phyloP scores from a whole-genome alignment of 2,113 vertebrate species.

The Circaetus gallicus region DNA sequence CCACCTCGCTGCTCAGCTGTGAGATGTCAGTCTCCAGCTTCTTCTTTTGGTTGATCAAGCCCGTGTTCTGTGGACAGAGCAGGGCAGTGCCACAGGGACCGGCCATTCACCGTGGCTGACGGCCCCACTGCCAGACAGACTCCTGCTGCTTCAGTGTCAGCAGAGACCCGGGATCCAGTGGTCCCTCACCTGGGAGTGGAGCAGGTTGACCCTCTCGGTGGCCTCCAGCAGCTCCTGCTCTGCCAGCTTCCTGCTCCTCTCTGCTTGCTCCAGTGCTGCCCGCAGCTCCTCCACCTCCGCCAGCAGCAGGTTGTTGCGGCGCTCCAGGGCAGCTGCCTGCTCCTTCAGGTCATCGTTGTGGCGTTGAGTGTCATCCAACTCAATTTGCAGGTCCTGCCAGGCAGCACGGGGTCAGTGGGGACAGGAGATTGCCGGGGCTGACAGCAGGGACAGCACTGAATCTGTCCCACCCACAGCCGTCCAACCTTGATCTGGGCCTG shows the following conservation, averaged over 20 bases:
- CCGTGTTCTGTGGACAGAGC: constrained; percentile 79
- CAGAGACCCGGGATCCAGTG: accelerated
- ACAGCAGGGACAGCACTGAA: background rate
- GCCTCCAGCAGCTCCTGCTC: constrained; percentile 90
- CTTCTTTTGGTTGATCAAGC: constrained; percentile 91
- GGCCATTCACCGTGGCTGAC: accelerated
- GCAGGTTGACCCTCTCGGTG: constrained; percentile 86
- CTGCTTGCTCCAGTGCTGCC: constrained; percentile 82
- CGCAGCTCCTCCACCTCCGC: constrained; percentile 88
- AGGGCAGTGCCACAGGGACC: background rate
- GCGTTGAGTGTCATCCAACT: constrained; percentile 84
- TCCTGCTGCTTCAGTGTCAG: background rate
- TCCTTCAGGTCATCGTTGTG: constrained; percentile 86
- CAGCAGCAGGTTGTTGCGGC: constrained; percentile 80
- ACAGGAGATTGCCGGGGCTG: background rate
- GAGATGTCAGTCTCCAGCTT: constrained; percentile 87
- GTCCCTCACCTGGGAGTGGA: constrained; percentile 84
- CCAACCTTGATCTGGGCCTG: constrained; percentile 89
- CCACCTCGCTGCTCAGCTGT: constrained; percentile 82
- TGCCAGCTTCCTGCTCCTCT: constrained; percentile 84
- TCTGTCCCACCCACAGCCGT: accelerated
- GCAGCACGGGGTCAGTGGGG: background rate
- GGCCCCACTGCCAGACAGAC: accelerated
- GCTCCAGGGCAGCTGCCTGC: constrained; percentile 83
- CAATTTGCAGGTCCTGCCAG: constrained; percentile 83